These are phyloP conservation scores for Okamejei kenojei DNA, from an alignment of 2,797 vertebrate species.

Conservation along the genomic window DNA sequence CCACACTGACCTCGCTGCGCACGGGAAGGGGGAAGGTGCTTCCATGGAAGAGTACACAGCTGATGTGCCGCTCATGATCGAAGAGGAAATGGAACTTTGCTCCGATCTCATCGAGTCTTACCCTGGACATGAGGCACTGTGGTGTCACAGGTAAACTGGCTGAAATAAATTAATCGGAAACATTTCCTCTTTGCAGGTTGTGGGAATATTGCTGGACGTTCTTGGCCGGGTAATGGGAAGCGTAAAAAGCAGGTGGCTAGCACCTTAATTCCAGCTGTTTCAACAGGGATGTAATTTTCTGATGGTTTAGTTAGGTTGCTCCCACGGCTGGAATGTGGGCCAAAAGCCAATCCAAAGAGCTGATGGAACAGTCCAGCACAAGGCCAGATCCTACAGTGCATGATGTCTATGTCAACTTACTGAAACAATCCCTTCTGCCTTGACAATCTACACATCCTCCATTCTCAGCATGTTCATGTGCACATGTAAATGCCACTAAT, in stretches of 20 bases:
- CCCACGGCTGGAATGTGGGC: too few species aligned
- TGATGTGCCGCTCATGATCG: constrained; percentile 58
- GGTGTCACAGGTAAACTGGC: constrained; percentile 82
- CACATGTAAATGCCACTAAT: too few species aligned
- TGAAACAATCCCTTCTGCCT: too few species aligned
- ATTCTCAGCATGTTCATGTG: too few species aligned
- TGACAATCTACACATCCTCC: too few species aligned
- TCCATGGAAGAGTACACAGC: constrained; percentile 49
- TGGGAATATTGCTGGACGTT: not conserved
- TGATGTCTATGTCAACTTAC: too few species aligned
- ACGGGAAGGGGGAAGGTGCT: constrained; percentile 54
- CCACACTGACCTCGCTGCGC: constrained; percentile 46
- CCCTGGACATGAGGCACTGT: constrained; percentile 90
- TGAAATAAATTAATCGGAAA: not conserved
- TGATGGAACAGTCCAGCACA: not conserved
- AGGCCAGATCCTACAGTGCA: too few species aligned
- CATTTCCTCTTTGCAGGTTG: not conserved
- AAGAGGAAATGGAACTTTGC: constrained; percentile 82
- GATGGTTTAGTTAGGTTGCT: not conserved
- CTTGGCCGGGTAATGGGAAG: not conserved
- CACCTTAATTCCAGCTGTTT: constrained; percentile 9
- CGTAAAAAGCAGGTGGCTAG: constrained; percentile 40
- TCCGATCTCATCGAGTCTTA: constrained; percentile 84
- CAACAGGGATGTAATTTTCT: not conserved
- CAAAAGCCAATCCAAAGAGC: not conserved